A percentile compares a stretch with the other conserved stretches of the same genome.
Evolutionary conservation across 2,888 invertebrate genomes (phyloP).

Genomic region (Cantharis rufa): DNA sequence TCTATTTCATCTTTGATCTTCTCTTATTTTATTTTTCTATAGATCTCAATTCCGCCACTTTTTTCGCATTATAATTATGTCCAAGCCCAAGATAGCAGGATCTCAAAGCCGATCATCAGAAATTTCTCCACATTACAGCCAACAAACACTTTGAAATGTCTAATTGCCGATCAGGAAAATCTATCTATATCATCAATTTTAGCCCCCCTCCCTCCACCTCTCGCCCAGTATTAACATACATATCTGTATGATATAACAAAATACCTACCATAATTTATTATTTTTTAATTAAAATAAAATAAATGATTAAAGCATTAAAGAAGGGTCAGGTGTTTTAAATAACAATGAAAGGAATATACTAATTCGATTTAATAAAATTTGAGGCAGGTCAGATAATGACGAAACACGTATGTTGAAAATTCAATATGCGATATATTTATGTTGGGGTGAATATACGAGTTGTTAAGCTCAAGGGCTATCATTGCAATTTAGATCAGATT

Average conservation of each 20-base stretch:
- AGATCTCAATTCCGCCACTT: too few relatives aligned
- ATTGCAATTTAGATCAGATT: slow-evolving; percentile 54
- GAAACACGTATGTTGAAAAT: slow-evolving; percentile 17
- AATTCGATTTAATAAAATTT: neutral
- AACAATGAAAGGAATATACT: neutral
- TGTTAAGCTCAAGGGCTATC: slow-evolving; percentile 47
- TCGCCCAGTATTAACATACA: too few relatives aligned
- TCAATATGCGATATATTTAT: slow-evolving; percentile 11
- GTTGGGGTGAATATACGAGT: slow-evolving; percentile 28
- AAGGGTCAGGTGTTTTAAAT: neutral
- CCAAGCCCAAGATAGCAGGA: too few relatives aligned
- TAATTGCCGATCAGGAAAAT: neutral
- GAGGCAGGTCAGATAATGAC: neutral
- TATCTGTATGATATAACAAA: too few relatives aligned
- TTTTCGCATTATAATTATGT: too few relatives aligned
- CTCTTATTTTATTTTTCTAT: too few relatives aligned
- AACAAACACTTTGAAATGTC: too few relatives aligned
- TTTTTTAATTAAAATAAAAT: neutral
- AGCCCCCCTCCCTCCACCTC: neutral
- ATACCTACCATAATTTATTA: too few relatives aligned
- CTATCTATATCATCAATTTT: neutral
- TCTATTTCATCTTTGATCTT: too few relatives aligned
- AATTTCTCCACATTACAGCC: too few relatives aligned
- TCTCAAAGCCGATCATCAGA: too few relatives aligned
- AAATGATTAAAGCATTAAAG: neutral